Conservation (phyloP, 2,888 invertebrate genomes). For the Deilephila porcellus region DNA sequence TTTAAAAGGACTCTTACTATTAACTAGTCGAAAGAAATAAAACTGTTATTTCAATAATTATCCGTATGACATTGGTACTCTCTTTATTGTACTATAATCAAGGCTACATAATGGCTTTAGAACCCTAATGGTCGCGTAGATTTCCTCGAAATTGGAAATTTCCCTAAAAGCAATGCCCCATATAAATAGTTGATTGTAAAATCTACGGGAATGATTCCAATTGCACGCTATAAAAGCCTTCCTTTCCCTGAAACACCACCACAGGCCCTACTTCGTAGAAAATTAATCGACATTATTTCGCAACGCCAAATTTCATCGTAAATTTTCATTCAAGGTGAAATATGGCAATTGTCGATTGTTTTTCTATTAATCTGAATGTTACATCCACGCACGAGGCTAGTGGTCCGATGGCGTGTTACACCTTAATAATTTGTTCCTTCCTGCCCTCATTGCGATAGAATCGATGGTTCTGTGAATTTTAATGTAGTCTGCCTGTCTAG, state of each 20-base stretch:
- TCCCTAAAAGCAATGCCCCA: background rate
- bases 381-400: conserved; percentile 4
- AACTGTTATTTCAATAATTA: too few species aligned
- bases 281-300: background rate
- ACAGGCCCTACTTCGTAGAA: background rate
- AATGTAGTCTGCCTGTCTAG: background rate
- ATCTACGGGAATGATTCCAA: background rate
- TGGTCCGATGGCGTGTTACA: conserved; percentile 15
- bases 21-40: too few species aligned
- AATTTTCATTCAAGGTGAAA: background rate
- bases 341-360: background rate
- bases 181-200: background rate
- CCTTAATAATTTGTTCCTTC: background rate
- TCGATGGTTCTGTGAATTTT: background rate
- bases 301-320: background rate
- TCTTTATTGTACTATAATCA: too few species aligned
- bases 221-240: background rate
- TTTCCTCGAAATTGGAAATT: too few species aligned
- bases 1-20: too few species aligned
- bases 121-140: too few species aligned
- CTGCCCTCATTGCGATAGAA: background rate
- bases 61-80: too few species aligned
- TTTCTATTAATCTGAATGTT: conserved; percentile 13
- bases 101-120: too few species aligned
- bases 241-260: background rate